phyloP scores from a whole-genome alignment of 53 echinoderm and acorn worm genomes.

The Patiria pectinifera region DNA sequence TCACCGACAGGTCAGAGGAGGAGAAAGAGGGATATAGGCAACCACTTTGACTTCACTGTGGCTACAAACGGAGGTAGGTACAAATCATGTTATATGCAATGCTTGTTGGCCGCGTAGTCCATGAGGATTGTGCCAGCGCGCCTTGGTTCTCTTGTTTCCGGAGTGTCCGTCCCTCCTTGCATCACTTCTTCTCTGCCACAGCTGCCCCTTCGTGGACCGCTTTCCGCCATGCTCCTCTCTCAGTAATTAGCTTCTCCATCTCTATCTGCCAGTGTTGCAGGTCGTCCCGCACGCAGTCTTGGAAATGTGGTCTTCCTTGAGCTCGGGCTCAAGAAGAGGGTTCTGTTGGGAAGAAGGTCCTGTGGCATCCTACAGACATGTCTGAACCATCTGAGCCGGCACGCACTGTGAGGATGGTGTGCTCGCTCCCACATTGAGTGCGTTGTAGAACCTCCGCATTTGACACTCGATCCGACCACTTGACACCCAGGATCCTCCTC shows the following conservation, averaged over 20 bases:
- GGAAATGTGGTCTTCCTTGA: slow-evolving; percentile 10
- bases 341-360: background rate
- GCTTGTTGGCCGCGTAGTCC: background rate
- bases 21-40: background rate
- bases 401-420: slow-evolving; percentile 23
- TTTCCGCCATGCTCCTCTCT: slow-evolving; percentile 1
- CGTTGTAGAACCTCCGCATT: slow-evolving; percentile 32
- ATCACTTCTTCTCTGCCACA: background rate
- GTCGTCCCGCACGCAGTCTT: background rate
- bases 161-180: background rate
- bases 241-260: background rate
- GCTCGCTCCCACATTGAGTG: background rate
- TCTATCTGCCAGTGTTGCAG: background rate
- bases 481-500: slow-evolving; percentile 44
- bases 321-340: background rate
- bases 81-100: background rate
- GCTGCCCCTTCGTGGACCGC: background rate
- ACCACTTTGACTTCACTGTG: slow-evolving; percentile 23
- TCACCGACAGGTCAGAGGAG: background rate
- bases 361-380: slow-evolving; percentile 32
- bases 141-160: background rate
- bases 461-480: slow-evolving; percentile 29
- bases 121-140: background rate
- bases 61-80: background rate
- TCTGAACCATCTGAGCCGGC: slow-evolving; percentile 29